These are phyloP conservation scores for Phylloscopus trochiloides DNA, from an alignment of 2,113 vertebrate genomes.

Conservation along the genomic window DNA sequence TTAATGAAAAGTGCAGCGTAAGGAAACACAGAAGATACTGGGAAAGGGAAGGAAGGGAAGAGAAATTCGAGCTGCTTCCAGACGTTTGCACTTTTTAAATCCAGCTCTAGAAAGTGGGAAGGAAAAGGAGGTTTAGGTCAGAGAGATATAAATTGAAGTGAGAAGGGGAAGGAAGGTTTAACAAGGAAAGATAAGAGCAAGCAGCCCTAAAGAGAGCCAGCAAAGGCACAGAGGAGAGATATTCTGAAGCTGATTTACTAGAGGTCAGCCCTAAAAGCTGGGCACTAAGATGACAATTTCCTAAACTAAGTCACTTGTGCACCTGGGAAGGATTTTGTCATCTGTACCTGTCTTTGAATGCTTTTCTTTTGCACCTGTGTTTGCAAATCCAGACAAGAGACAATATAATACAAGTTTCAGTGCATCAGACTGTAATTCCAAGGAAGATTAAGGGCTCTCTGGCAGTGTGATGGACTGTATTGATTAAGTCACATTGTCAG, in stretches of 20 bases:
- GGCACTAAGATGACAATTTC: not conserved
- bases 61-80: not conserved
- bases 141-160: not conserved
- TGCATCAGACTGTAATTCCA: not conserved
- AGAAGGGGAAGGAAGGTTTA: not conserved
- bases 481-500: not conserved
- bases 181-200: fast-evolving
- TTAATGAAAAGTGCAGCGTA: not conserved
- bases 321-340: not conserved
- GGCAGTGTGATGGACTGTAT: not conserved
- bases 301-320: not conserved
- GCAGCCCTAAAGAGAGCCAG: not conserved
- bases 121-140: not conserved
- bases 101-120: not conserved
- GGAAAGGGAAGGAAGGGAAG: not conserved
- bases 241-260: not conserved
- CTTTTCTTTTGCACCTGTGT: not conserved
- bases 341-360: not conserved
- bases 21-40: not conserved
- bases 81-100: not conserved
- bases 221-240: not conserved
- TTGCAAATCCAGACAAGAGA: not conserved
- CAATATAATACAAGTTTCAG: not conserved
- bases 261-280: not conserved
- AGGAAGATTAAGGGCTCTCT: not conserved